A percentile compares a stretch with the other conserved stretches of the same genome.
These are phyloP conservation scores for Ferrisia virgata DNA, from an alignment of 2,888 invertebrate genomes.

Conservation along the genomic window DNA sequence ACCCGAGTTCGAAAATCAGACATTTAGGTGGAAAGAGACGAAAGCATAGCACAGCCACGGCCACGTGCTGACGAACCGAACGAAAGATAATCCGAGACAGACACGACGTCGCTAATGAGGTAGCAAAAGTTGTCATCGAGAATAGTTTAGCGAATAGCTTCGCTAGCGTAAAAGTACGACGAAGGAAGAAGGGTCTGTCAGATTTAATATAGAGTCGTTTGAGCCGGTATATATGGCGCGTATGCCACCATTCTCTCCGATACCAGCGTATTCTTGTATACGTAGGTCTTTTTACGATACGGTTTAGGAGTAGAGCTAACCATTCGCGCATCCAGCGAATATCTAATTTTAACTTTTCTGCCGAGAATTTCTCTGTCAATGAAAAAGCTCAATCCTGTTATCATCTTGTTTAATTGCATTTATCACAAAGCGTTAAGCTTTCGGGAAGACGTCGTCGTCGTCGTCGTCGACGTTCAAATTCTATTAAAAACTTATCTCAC, in stretches of 20 bases:
- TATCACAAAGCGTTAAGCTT: neutral
- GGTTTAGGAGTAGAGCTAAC: too few species aligned
- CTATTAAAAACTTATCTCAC: neutral
- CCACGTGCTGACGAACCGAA: constrained; percentile 32
- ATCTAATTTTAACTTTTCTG: constrained; percentile 18
- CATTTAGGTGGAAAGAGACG: neutral
- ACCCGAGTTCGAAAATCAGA: neutral
- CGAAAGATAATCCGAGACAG: constrained; percentile 17
- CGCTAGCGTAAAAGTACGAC: constrained; percentile 20
- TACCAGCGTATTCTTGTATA: neutral
- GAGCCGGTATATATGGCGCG: neutral
- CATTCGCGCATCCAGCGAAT: neutral
- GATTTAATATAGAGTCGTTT: constrained; percentile 33
- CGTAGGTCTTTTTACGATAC: neutral
- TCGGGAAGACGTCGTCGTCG: too few species aligned
- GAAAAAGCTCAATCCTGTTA: constrained; percentile 11
- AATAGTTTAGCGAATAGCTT: constrained; percentile 17
- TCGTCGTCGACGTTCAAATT: neutral
- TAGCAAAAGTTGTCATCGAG: constrained; percentile 45
- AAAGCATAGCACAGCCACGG: too few species aligned
- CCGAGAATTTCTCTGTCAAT: neutral
- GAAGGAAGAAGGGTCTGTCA: constrained; percentile 41
- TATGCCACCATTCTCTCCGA: neutral
- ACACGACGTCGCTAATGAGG: constrained; percentile 45
- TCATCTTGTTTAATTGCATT: constrained; percentile 16